Percentiles rank a stretch among this genome's conserved stretches.
Evolutionary conservation across 2,113 vertebrate genomes (phyloP).

Genomic region (Corythornis madagascariensis): DNA sequence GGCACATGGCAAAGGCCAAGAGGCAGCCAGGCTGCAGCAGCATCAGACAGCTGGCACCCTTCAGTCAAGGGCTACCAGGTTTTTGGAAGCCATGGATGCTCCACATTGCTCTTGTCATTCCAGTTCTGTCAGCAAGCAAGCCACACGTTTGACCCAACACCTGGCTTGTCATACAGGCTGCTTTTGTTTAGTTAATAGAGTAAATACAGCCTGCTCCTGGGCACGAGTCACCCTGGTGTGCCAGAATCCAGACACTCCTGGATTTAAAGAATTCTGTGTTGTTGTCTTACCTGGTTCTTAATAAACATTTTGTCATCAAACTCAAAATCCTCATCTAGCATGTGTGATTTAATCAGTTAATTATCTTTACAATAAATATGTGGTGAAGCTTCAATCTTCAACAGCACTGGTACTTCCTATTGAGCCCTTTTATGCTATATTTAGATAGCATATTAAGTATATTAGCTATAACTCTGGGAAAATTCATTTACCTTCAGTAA

Average conservation of each 20-base stretch:
- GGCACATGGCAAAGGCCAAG: not conserved
- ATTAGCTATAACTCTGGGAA: not conserved
- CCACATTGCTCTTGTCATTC: not conserved
- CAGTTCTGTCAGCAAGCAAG: not conserved
- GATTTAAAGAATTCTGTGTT: not conserved
- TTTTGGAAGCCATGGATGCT: not conserved
- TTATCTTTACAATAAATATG: not conserved
- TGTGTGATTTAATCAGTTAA: not conserved
- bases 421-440: not conserved
- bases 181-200: not conserved
- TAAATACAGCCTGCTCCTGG: not conserved
- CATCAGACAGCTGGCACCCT: not conserved
- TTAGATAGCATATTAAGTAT: not conserved
- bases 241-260: not conserved
- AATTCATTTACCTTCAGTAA: not conserved
- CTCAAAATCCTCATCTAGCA: not conserved
- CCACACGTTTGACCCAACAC: not conserved
- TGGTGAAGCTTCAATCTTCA: not conserved
- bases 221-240: not conserved
- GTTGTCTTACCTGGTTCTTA: not conserved
- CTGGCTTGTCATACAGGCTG: not conserved
- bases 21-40: not conserved
- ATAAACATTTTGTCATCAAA: not conserved
- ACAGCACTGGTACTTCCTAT: not conserved
- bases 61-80: not conserved